Base-by-base conservation (phyloP, 2,113 vertebrate genomes). In the Cyprinodon variegatus region DNA sequence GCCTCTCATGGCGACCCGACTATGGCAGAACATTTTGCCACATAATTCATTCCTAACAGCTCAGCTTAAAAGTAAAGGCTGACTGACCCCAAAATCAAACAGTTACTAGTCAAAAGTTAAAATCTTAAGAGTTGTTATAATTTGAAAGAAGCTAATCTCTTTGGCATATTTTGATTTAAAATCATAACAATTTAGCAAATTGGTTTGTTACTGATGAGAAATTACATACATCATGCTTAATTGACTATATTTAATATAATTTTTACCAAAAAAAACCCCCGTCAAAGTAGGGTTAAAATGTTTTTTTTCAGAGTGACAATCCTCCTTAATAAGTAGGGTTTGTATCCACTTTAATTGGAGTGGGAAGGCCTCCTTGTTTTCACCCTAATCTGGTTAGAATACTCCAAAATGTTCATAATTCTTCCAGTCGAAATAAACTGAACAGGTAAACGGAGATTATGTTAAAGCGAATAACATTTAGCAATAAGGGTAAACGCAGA, bases 1-100 rank as follows among this genome's bases (percentile, higher is more conserved):
- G 93, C 91, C 91, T 62, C 84, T 88, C 81, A 80, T 76, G 77
- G 88, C 83, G 68, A 81, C 84, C 66, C 15, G 14, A 8, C 2
- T 57, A n/a, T 20, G 50, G 50, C 50, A 57, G 50, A 20, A 10
- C 6, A 8, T 57, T 57, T 15, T n/a, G 17, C 20, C 50, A 57
- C n/a, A 57, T 20, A 20, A 8, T 57, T 17, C n/a, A n/a, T 57
- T 4, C n/a, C 9, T n/a, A 29, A 29, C 29, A 29, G 29, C 29
- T 29, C 29, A 29, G 29, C 29, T n/a, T 3, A 57, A n/a, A 57
- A 9, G 7, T 6, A 2, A n/a, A 41, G 41, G 4, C 4, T 9
- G 9, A 9, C 41, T 41, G 4, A 6, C 0, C 41, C 9, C 9
- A 4, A 41, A 9, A 41, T 41, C 41, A 6, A 6, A 6, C 8